Percentiles rank a stretch among this genome's conserved stretches.
phyloP scores from a whole-genome alignment of 2,888 invertebrate genomes.

The Atrina japonica region DNA sequence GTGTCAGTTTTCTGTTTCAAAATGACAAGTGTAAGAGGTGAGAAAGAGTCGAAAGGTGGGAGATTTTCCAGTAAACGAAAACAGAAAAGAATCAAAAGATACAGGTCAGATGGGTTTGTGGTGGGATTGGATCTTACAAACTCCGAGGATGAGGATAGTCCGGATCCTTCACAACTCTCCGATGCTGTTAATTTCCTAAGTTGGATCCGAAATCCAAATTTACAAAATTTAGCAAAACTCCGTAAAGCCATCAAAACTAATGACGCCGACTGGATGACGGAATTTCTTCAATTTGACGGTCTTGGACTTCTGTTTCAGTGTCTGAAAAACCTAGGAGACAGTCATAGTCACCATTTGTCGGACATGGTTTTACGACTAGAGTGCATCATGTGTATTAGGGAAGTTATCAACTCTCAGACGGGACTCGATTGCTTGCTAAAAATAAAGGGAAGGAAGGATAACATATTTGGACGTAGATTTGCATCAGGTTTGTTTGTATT shows the following conservation, averaged over 20 bases:
- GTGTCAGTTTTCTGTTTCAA: too few relatives aligned
- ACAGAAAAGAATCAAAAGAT: conserved; percentile 66
- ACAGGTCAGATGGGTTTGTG: conserved; percentile 73
- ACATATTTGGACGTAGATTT: conserved; percentile 72
- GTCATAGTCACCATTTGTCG: conserved; percentile 65
- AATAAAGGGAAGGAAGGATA: conserved; percentile 68
- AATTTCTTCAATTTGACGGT: conserved; percentile 73
- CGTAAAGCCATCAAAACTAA: conserved; percentile 68
- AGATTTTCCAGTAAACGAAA: conserved; percentile 66
- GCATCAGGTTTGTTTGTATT: conserved; percentile 70
- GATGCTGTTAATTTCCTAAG: conserved; percentile 68
- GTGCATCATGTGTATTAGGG: conserved; percentile 81
- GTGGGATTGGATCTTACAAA: conserved; percentile 63
- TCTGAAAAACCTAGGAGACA: conserved; percentile 65
- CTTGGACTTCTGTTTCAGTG: conserved; percentile 72
- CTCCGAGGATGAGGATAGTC: conserved; percentile 60
- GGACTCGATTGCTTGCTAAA: conserved; percentile 81
- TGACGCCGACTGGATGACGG: conserved; percentile 74
- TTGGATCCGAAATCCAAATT: conserved; percentile 70
- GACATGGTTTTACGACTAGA: conserved; percentile 79
- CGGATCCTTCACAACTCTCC: conserved; percentile 31
- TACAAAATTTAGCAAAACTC: conserved; percentile 70
- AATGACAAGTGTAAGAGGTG: conserved; percentile 3
- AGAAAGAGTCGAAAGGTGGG: conserved; percentile 24
- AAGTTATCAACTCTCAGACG: conserved; percentile 81